Evolutionary conservation across 2,797 vertebrate species (phyloP).

Genomic region (Paguma larvata): DNA sequence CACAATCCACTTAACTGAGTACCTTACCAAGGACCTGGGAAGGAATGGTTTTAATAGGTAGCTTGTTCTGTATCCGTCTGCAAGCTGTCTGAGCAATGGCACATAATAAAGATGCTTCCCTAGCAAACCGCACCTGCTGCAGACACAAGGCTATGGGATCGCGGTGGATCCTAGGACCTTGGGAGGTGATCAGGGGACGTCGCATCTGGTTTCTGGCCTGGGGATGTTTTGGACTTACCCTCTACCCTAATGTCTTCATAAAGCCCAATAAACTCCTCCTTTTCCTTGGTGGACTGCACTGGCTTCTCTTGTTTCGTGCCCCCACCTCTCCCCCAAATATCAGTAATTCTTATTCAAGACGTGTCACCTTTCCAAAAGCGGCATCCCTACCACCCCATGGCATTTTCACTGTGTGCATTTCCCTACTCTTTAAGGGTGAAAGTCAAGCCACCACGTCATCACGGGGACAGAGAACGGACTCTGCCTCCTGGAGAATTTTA

Average conservation of each 20-base stretch:
- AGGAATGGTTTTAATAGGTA: background rate
- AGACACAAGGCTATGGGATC: fast-evolving
- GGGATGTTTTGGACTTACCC: background rate
- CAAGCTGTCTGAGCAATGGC: background rate
- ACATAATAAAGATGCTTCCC: background rate
- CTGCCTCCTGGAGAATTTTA: background rate
- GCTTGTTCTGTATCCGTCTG: background rate
- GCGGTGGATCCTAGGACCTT: background rate
- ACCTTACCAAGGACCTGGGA: background rate
- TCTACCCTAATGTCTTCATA: background rate
- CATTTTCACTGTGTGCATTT: background rate
- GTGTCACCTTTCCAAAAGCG: background rate
- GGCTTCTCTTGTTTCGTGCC: background rate
- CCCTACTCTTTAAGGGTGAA: background rate
- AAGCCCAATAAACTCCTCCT: background rate
- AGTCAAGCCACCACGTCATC: background rate
- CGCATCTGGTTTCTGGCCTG: background rate
- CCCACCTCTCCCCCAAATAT: background rate
- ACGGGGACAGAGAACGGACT: background rate
- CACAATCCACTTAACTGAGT: background rate
- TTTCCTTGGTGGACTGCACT: background rate
- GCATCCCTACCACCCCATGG: background rate
- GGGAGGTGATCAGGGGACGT: no score
- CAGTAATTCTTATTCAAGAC: background rate
- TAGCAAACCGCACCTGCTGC: background rate